phyloP scores from a whole-genome alignment of 2,888 invertebrate species.

The Acanthosepion esculentum region DNA sequence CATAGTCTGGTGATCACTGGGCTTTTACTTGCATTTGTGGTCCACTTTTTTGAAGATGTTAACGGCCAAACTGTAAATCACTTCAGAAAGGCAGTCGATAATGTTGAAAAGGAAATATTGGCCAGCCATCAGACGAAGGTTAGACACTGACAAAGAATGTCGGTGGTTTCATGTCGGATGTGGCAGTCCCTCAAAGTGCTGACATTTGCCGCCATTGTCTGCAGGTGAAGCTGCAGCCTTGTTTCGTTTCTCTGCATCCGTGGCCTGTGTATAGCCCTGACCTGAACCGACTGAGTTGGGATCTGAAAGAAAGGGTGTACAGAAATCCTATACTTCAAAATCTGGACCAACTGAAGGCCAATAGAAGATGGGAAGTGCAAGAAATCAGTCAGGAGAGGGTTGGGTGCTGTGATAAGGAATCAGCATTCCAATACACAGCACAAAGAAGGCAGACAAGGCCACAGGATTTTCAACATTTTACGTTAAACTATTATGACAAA shows the following conservation, averaged over 20 bases:
- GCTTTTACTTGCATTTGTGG: constrained; percentile 18
- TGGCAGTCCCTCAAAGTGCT: constrained; percentile 46
- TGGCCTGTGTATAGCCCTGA: constrained; percentile 45
- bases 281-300: constrained; percentile 37
- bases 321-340: constrained; percentile 47
- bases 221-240: constrained; percentile 42
- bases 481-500: background rate
- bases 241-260: constrained; percentile 44
- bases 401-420: constrained; percentile 36
- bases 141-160: constrained; percentile 46
- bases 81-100: constrained; percentile 40
- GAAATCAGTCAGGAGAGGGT: constrained; percentile 33
- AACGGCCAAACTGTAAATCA: constrained; percentile 39
- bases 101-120: constrained; percentile 43
- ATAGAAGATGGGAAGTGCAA: constrained; percentile 25
- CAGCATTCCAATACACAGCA: constrained; percentile 35
- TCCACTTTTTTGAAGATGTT: constrained; percentile 12
- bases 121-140: constrained; percentile 44
- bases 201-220: constrained; percentile 43
- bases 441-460: constrained; percentile 43
- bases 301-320: constrained; percentile 47
- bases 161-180: constrained; percentile 41
- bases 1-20: background rate
- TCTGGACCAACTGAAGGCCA: constrained; percentile 48
- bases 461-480: constrained; percentile 17